Evolutionary conservation across 2,797 vertebrate genomes (phyloP), one percentile per base, ranked within the genome.

Genomic region (Glossophaga mutica): DNA sequence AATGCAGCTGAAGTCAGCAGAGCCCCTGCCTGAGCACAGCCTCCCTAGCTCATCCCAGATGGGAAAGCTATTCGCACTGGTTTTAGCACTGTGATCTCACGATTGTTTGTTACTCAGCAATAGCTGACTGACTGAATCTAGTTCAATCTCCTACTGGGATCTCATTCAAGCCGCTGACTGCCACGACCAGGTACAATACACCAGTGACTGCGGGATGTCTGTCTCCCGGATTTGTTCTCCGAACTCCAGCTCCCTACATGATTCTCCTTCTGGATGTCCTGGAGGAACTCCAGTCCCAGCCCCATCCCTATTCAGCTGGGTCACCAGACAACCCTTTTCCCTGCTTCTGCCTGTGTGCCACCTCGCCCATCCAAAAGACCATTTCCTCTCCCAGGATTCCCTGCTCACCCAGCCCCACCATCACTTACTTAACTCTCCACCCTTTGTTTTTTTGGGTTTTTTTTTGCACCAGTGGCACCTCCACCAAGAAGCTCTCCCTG

Each of bases 361-460:
- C 21, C 52, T 55, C 21, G 1, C 21, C 21, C 52, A 22, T 55
- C 52, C 52, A 22, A 9, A 55, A 55, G 52, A 22, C 22, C 4
- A 1, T 0, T 5, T 70, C 62, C 62, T 52, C 67, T 59, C 7
- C 19, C 11, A 0, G 34, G 67, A 16, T 1, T n/a, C 6, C 50
- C 34, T 59, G 39, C 62, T 24, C 26, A 42, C n/a, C 29, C 9
- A 57, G 18, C 8, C 1, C 48, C 71, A 16, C 32, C 59, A 8
- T 0, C 8, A 29, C 71, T 37, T 10, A 22, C 57, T 29, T 10
- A 18, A 42, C 55, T 14, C 81, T 21, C 46, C 7, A 0, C 16
- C 6, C 29, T 21, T 24, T 10, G 0, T 14, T 3, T 18, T 37
- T 70, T 12, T 9, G n/a, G n/a, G n/a, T n/a, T n/a, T 3, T 18